Evolutionary conservation across 2,113 vertebrate species (phyloP).

Genomic region (Petroica traversi): DNA sequence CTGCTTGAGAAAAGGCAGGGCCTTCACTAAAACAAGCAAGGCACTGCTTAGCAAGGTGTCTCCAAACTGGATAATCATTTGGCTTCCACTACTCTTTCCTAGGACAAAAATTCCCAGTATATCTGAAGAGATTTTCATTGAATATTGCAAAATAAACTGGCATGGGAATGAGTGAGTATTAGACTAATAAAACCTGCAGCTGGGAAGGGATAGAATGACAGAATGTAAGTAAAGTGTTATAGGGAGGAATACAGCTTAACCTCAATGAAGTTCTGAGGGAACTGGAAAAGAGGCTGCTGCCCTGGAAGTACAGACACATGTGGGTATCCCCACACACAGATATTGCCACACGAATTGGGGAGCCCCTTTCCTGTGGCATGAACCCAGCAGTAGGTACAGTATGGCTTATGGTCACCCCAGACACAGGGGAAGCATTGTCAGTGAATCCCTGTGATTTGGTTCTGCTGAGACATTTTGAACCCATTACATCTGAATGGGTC

Average conservation of each 20-base stretch:
- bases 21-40: neutral
- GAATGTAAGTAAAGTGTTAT: neutral
- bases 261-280: neutral
- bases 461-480: slow-evolving; percentile 6
- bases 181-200: neutral
- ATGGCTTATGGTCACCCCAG: neutral
- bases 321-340: neutral
- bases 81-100: neutral
- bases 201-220: neutral
- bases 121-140: neutral
- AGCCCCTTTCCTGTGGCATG: neutral
- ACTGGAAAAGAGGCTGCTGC: neutral
- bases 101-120: neutral
- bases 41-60: neutral
- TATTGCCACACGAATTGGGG: neutral
- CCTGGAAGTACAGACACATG: neutral
- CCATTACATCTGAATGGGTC: neutral
- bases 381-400: neutral
- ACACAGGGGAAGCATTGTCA: neutral
- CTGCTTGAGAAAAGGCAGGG: neutral
- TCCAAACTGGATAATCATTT: neutral
- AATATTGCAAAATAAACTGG: neutral
- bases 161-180: neutral
- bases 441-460: neutral
- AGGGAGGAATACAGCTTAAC: neutral